Percentiles rank a stretch among this genome's conserved stretches.
phyloP scores from a whole-genome alignment of 2,888 invertebrate genomes.

The Drosophila mulleri region DNA sequence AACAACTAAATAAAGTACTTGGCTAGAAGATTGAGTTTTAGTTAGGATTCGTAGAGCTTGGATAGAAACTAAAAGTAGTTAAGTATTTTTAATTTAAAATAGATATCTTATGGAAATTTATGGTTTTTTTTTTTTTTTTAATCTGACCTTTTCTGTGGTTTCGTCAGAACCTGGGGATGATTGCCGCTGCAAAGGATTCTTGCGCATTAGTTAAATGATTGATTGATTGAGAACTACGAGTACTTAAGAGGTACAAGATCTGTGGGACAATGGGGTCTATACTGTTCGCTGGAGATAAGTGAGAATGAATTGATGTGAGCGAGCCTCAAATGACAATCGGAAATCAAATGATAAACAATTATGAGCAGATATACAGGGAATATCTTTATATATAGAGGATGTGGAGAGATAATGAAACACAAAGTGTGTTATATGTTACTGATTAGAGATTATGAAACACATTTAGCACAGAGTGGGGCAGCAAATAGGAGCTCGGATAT shows the following conservation, averaged over 20 bases:
- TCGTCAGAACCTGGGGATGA: constrained; percentile 83
- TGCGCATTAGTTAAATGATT: constrained; percentile 57
- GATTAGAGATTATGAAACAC: constrained; percentile 30
- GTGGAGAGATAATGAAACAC: constrained; percentile 1
- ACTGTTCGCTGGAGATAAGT: constrained; percentile 1
- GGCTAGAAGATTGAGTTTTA: constrained; percentile 5
- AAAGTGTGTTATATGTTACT: constrained; percentile 10
- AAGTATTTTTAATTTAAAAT: constrained; percentile 11
- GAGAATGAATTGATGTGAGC: not conserved
- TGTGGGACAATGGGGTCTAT: constrained; percentile 3
- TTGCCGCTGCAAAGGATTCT: constrained; percentile 84
- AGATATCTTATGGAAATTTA: constrained; percentile 26
- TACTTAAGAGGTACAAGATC: constrained; percentile 13
- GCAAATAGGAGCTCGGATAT: constrained; percentile 9
- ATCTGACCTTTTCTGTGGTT: constrained; percentile 84
- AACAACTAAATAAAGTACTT: constrained; percentile 22
- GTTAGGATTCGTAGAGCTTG: constrained; percentile 18
- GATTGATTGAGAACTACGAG: constrained; percentile 21
- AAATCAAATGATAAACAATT: not conserved
- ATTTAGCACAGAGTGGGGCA: constrained; percentile 23
- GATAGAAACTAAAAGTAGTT: constrained; percentile 26
- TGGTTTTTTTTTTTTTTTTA: constrained; percentile 21
- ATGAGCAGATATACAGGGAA: not conserved
- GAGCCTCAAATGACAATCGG: constrained; percentile 4
- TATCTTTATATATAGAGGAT: constrained; percentile 1